Evolutionary conservation across 1,140 invertebrate species (phyloP).

Genomic region (Liolophura sinensis): DNA sequence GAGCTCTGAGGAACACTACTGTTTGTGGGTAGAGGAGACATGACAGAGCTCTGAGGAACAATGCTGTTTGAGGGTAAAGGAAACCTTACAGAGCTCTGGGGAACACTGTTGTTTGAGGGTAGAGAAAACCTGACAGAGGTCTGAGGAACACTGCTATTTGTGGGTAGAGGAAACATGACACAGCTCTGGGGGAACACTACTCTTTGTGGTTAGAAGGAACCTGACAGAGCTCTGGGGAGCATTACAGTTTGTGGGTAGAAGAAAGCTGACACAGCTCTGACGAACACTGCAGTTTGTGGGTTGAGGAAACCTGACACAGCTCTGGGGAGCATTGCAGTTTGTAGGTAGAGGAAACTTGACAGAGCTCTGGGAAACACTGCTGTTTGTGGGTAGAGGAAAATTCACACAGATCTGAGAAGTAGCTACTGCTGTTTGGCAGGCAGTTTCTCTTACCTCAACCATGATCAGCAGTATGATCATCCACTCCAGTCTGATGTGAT

Average conservation of each 20-base stretch:
- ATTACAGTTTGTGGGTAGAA: not conserved
- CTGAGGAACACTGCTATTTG: not conserved
- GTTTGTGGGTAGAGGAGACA: constrained; percentile 6
- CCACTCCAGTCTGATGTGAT: constrained; percentile 88
- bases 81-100: constrained; percentile 22
- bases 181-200: not conserved
- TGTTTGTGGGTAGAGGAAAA: constrained; percentile 21
- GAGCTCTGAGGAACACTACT: not conserved
- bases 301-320: not conserved
- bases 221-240: not conserved
- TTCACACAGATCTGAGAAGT: constrained; percentile 20
- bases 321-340: not conserved
- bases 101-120: constrained; percentile 19
- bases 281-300: constrained; percentile 5
- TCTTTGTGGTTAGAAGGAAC: not conserved
- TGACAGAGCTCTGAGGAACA: not conserved
- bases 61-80: constrained; percentile 22
- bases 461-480: constrained; percentile 96
- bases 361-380: constrained; percentile 4
- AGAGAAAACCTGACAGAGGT: constrained; percentile 10
- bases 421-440: constrained; percentile 17
- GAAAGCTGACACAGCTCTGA: not conserved
- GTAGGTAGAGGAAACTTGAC: constrained; percentile 4
- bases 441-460: constrained; percentile 75
- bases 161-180: not conserved